Percentiles rank a stretch among this genome's conserved stretches.
Evolutionary conservation across 2,797 vertebrate genomes (phyloP).

Genomic region (Argya squamiceps): DNA sequence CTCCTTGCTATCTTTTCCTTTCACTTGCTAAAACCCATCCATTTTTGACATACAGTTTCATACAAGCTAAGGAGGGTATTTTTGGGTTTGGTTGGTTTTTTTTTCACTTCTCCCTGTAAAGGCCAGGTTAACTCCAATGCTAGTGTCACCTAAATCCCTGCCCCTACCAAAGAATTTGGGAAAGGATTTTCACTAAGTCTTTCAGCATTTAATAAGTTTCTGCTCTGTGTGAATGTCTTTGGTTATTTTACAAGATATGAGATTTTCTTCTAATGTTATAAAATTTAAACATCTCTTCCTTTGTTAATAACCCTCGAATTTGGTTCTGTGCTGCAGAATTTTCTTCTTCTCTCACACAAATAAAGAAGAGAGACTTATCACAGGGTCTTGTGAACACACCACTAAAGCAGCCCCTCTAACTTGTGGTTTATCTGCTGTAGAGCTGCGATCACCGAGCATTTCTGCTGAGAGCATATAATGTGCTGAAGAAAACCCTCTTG

Average conservation of each 20-base stretch:
- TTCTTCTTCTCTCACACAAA: background rate
- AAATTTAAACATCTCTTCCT: background rate
- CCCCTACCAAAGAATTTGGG: background rate
- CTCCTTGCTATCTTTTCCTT: constrained; percentile 9
- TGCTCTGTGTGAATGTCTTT: background rate
- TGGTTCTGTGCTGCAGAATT: background rate
- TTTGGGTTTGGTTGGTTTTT: background rate
- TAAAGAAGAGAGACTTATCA: background rate
- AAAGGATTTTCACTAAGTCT: background rate
- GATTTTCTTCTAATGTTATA: background rate
- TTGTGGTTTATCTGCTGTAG: background rate
- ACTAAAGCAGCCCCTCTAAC: background rate
- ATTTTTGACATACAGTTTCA: constrained; percentile 50
- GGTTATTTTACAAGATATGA: background rate
- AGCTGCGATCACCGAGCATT: background rate
- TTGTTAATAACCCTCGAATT: background rate
- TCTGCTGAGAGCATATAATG: background rate
- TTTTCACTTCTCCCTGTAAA: background rate
- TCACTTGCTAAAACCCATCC: constrained; percentile 28
- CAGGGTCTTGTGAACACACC: background rate
- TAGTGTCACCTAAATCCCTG: background rate
- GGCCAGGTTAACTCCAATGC: background rate
- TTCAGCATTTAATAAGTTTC: background rate
- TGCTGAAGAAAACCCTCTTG: constrained; percentile 6
- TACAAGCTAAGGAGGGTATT: constrained; percentile 21